A percentile compares a stretch with the other conserved stretches of the same genome.
Conservation (phyloP, 2,797 vertebrate species). For the Kryptolebias ocellatus region DNA sequence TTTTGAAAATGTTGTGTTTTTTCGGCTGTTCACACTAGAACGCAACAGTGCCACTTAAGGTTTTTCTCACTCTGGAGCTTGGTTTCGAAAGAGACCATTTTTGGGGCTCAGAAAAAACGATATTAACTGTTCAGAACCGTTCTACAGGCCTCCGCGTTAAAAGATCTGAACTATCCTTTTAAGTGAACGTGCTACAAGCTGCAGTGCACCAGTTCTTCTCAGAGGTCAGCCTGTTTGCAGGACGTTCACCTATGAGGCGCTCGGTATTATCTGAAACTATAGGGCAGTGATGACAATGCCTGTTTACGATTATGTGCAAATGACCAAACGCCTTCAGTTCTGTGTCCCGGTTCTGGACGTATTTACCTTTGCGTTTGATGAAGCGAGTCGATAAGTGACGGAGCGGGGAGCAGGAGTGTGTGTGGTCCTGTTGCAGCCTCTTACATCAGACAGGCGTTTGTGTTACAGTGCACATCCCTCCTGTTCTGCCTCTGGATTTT, state of each 20-base stretch:
- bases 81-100: too few species aligned
- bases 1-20: too few species aligned
- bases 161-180: neutral
- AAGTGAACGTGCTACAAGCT: constrained; percentile 61
- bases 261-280: constrained; percentile 34
- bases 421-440: constrained; percentile 78
- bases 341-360: neutral
- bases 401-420: constrained; percentile 48
- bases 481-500: constrained; percentile 74
- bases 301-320: constrained; percentile 14
- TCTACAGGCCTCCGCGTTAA: neutral
- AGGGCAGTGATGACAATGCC: constrained; percentile 45
- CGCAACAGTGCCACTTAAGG: too few species aligned
- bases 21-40: too few species aligned
- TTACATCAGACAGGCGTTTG: constrained; percentile 82
- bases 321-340: too few species aligned
- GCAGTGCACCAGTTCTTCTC: constrained; percentile 23
- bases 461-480: constrained; percentile 70
- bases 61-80: too few species aligned
- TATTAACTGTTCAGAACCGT: neutral
- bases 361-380: constrained; percentile 1
- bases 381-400: constrained; percentile 36
- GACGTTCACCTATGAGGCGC: constrained; percentile 37
- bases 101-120: too few species aligned
- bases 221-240: constrained; percentile 35